These are phyloP conservation scores for Anolis apletophallus DNA, from an alignment of 2,797 vertebrate species.

Conservation along the genomic window DNA sequence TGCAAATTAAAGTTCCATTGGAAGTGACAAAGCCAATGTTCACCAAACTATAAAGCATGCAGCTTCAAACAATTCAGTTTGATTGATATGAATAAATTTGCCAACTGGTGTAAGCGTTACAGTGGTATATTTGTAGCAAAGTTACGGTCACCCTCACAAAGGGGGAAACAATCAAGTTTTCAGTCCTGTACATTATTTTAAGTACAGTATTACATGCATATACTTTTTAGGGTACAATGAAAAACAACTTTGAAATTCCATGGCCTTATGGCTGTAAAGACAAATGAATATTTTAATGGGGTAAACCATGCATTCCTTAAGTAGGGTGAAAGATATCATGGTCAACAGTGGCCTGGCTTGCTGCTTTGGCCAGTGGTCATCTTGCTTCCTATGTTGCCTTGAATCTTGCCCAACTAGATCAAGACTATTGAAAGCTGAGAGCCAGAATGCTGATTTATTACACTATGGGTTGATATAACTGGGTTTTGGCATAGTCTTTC, in stretches of 20 bases:
- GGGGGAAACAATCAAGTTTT: neutral
- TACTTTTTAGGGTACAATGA: neutral
- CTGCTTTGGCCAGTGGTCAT: neutral
- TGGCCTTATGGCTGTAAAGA: neutral
- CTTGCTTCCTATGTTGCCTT: neutral
- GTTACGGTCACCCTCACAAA: neutral
- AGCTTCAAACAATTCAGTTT: conserved; percentile 7
- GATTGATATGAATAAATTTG: conserved; percentile 29
- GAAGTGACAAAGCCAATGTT: conserved; percentile 33
- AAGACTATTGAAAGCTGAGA: neutral
- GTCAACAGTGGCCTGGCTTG: neutral
- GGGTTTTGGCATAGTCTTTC: too few relatives aligned
- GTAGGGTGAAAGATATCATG: neutral
- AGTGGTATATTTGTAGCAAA: neutral
- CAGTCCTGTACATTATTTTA: neutral
- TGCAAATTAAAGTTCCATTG: conserved; percentile 18
- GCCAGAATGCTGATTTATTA: neutral
- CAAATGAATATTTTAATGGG: too few relatives aligned
- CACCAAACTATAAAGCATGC: neutral
- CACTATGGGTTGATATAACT: neutral
- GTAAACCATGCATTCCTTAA: neutral
- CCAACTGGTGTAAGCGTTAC: neutral
- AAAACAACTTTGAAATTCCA: neutral
- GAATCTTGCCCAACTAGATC: neutral
- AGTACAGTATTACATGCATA: neutral